Percentiles rank a stretch among this genome's conserved stretches.
Evolutionary conservation across 2,113 vertebrate genomes (phyloP).

Genomic region (Amazona vittata): DNA sequence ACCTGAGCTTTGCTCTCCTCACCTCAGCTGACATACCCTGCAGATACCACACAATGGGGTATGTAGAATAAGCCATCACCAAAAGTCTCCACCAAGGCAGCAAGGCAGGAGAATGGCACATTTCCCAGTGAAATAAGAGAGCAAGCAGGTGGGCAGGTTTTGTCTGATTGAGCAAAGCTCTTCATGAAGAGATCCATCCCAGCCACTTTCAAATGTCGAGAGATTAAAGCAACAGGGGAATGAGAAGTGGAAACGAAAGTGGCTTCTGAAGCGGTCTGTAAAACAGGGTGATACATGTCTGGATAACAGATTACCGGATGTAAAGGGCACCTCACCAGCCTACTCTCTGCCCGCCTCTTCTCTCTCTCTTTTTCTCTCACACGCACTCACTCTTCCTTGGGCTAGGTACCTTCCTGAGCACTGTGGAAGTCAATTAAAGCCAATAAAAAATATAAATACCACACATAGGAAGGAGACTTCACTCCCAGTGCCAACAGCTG

Average conservation of each 20-base stretch:
- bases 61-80: neutral
- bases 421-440: neutral
- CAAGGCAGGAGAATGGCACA: neutral
- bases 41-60: neutral
- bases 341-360: neutral
- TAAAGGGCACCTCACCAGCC: neutral
- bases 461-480: neutral
- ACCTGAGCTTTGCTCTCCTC: neutral
- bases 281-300: neutral
- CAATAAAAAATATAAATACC: neutral
- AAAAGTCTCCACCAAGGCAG: neutral
- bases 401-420: neutral
- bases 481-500: neutral
- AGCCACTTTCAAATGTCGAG: neutral
- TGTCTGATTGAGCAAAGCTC: neutral
- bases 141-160: neutral
- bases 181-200: neutral
- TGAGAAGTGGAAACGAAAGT: neutral
- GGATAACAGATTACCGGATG: fast-evolving
- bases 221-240: neutral
- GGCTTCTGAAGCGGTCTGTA: neutral
- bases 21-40: neutral
- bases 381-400: neutral
- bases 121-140: neutral
- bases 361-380: neutral